Base-by-base conservation (phyloP, 2,113 vertebrate genomes). In the Cephalopholis sonnerati region DNA sequence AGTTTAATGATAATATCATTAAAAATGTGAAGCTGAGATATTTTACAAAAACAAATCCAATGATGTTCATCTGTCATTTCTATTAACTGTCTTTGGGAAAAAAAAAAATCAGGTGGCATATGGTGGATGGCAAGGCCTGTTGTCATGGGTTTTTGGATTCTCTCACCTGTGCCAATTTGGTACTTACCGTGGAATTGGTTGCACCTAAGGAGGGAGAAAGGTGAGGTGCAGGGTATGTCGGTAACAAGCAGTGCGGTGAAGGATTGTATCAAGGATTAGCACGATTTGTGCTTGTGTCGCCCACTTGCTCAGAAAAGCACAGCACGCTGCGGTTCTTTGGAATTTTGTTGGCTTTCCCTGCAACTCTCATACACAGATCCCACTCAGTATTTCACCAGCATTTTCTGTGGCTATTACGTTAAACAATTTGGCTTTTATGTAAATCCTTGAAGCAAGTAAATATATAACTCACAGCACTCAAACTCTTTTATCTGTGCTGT, bases 201-300 rank as follows among this genome's bases (percentile, higher is more conserved):
- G 61, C 20, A 25, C 20, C 58, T 25, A 17, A 41, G 22, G 29
- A 32, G 16, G 22, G 25, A 63, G 59, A 59, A 58, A 79, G 74
- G 81, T 79, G 65, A 75, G 65, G 58, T 16, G 12, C 27, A 54
- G 59, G 53, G 46, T 67, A 57, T n/a, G 36, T 61, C 13, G 8
- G 54, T 53, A 68, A 75, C 59, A 75, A 58, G 41, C 82, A 44
- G 65, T 24, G 64, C 44, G 36, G 41, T 39, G 39, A 32, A 71
- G 61, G 55, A 48, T 58, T 83, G 54, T 77, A 29, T 77, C 68
- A 55, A 20, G 65, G 74, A 78, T 87, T 81, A 72, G 48, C 32
- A 55, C 7, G 1, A 51, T 66, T 44, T 65, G 73, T 54, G 32
- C 57, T 64, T 1, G 29, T 62, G 16, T 74, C n/a, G 24, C 20